Conservation (phyloP, 2,797 vertebrate species). For the Lagocephalus sceleratus region DNA sequence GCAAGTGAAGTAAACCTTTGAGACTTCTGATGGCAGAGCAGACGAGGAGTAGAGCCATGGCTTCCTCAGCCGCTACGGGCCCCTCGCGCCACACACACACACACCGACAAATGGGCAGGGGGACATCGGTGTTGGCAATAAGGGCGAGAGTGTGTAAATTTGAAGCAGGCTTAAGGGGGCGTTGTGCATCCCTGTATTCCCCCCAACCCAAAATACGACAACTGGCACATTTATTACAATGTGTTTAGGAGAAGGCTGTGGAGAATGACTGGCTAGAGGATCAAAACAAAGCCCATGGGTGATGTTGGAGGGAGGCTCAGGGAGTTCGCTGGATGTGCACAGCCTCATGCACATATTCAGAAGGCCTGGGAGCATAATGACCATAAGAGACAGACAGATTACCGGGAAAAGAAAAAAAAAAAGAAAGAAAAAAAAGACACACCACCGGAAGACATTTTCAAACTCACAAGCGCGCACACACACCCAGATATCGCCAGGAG, state of each 20-base stretch:
- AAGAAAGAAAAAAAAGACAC: constrained; percentile 27
- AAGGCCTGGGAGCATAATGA: constrained; percentile 36
- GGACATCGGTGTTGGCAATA: constrained; percentile 66
- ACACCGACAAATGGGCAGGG: too few species aligned
- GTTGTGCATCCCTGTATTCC: constrained; percentile 41
- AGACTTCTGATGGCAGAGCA: constrained; percentile 59
- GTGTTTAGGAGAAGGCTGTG: constrained; percentile 52
- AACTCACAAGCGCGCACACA: constrained; percentile 12
- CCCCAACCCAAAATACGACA: constrained; percentile 23
- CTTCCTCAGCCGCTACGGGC: constrained; percentile 57
- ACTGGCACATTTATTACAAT: constrained; percentile 24
- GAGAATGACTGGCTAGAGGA: constrained; percentile 58
- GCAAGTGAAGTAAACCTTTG: constrained; percentile 58
- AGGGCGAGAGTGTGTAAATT: constrained; percentile 60
- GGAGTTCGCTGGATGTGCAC: constrained; percentile 43
- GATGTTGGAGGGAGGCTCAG: constrained; percentile 63
- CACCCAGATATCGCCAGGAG: constrained; percentile 40
- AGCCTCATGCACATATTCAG: constrained; percentile 33
- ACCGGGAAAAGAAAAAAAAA: constrained; percentile 23
- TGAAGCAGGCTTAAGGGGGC: constrained; percentile 65
- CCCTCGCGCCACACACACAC: constrained; percentile 46
- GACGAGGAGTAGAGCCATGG: constrained; percentile 57
- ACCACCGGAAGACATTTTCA: constrained; percentile 29
- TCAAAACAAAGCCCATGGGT: constrained; percentile 70
- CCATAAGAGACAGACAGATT: constrained; percentile 37